A percentile compares a stretch with the other conserved stretches of the same genome.
Conservation (phyloP, 2,113 vertebrate genomes). For the Chamaea fasciata region DNA sequence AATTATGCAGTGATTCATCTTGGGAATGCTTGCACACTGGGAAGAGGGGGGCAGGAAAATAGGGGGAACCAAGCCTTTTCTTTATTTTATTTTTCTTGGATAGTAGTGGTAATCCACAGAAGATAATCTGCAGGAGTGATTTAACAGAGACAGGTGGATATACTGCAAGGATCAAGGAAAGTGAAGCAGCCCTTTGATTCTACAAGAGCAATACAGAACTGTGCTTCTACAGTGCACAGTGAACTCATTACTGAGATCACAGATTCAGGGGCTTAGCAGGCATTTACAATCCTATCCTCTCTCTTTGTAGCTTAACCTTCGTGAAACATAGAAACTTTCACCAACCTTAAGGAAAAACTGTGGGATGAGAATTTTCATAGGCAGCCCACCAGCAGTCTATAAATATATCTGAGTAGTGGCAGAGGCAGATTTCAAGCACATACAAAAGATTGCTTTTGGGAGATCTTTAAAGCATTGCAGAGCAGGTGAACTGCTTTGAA, state of each 20-base stretch:
- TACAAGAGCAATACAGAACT: background rate
- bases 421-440: constrained; percentile 49
- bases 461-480: background rate
- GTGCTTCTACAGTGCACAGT: background rate
- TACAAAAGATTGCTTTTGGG: constrained; percentile 29
- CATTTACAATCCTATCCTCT: constrained; percentile 2
- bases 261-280: background rate
- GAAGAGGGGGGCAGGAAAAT: background rate
- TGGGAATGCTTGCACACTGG: background rate
- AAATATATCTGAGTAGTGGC: constrained; percentile 54
- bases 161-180: background rate
- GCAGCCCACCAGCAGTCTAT: constrained; percentile 55
- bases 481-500: constrained; percentile 27
- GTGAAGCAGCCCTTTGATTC: background rate
- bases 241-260: background rate
- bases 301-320: constrained; percentile 39
- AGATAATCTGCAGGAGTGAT: background rate
- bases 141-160: background rate
- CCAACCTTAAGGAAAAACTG: constrained; percentile 36
- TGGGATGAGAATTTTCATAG: constrained; percentile 53
- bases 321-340: constrained; percentile 21
- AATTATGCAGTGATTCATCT: constrained; percentile 37
- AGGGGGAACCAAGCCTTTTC: background rate
- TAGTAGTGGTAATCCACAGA: background rate
- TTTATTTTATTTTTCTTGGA: background rate